phyloP scores from a whole-genome alignment of 2,113 vertebrate species.

The Labeo catla region DNA sequence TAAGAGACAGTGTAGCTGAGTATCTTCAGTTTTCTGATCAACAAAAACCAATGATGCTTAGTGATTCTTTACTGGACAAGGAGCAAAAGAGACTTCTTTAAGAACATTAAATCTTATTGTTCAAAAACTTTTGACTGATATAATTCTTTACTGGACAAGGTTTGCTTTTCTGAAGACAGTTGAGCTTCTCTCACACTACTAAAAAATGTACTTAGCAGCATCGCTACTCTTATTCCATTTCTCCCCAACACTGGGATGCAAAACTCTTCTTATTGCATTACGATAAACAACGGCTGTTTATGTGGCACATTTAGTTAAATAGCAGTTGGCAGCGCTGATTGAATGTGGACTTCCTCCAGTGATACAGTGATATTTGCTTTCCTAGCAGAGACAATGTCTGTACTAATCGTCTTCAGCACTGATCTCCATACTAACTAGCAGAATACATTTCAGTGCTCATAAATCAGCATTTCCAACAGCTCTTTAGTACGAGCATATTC shows the following conservation, averaged over 20 bases:
- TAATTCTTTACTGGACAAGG: too few species aligned
- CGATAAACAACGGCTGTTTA: constrained; percentile 1
- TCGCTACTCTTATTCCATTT: neutral
- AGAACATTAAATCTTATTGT: too few species aligned
- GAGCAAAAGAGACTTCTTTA: too few species aligned
- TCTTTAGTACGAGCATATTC: constrained; percentile 51
- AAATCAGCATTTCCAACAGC: constrained; percentile 57
- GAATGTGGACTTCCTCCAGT: constrained; percentile 47
- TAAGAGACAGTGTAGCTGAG: neutral
- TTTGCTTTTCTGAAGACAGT: too few species aligned
- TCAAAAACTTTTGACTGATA: too few species aligned
- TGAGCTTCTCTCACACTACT: too few species aligned
- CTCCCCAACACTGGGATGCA: neutral
- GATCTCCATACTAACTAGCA: constrained; percentile 61
- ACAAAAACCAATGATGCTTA: neutral
- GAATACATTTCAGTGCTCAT: constrained; percentile 57
- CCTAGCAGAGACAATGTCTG: constrained; percentile 50
- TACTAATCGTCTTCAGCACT: constrained; percentile 55
- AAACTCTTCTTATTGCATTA: neutral
- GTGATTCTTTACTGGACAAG: neutral
- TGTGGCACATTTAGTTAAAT: neutral
- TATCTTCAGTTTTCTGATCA: neutral
- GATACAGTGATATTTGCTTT: constrained; percentile 50
- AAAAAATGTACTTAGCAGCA: too few species aligned
- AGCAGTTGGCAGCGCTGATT: constrained; percentile 21